Conservation (phyloP, 2,888 invertebrate genomes). For the Nephrotoma appendiculata region DNA sequence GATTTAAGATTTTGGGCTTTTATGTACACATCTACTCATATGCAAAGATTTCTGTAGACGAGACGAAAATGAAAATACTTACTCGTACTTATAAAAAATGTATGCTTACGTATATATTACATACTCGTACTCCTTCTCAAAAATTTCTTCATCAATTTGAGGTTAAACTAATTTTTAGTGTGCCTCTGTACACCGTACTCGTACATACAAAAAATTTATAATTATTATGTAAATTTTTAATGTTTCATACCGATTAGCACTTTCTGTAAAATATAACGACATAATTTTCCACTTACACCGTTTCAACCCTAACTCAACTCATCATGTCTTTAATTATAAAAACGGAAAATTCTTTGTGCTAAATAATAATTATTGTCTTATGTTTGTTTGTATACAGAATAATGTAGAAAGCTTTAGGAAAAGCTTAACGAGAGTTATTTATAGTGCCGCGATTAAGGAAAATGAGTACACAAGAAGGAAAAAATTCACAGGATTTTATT, state of each 20-base stretch:
- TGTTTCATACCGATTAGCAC: not conserved
- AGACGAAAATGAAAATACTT: not conserved
- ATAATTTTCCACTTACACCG: not conserved
- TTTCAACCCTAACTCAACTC: not conserved
- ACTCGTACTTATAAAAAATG: too few species aligned
- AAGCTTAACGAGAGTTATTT: not conserved
- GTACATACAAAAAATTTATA: not conserved
- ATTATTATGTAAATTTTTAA: not conserved
- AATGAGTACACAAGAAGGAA: not conserved
- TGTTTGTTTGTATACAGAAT: not conserved
- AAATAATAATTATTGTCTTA: not conserved
- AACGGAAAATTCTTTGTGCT: not conserved
- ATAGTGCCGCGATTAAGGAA: not conserved
- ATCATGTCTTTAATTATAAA: not conserved
- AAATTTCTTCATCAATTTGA: too few species aligned
- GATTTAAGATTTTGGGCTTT: not conserved
- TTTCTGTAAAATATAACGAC: not conserved
- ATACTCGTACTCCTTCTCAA: too few species aligned
- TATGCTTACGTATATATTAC: too few species aligned
- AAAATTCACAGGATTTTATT: not conserved
- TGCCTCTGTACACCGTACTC: not conserved
- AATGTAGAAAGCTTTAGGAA: not conserved
- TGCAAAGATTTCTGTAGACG: not conserved
- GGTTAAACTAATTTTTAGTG: not conserved
- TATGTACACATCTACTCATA: too few species aligned